phyloP scores from a whole-genome alignment of 2,888 invertebrate genomes.

The Oscheius sp. region DNA sequence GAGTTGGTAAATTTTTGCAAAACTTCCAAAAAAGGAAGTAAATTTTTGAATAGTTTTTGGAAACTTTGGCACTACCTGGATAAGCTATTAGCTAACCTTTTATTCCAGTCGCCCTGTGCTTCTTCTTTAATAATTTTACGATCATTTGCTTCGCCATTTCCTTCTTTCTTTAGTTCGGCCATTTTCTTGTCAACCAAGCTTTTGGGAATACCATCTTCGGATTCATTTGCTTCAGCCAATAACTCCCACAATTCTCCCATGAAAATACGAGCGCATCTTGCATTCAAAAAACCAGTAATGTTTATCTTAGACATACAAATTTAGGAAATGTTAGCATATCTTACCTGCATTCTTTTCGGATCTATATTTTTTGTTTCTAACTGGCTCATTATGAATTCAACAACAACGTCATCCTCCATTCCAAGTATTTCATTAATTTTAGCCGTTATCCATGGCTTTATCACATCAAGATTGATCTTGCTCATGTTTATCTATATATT shows the following conservation, averaged over 20 bases:
- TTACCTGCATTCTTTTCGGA: constrained; percentile 59
- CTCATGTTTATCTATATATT: constrained; percentile 88
- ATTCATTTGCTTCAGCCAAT: constrained; percentile 84
- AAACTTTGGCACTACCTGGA: too few relatives aligned
- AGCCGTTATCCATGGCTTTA: constrained; percentile 98
- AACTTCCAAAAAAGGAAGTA: background rate
- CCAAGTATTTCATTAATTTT: constrained; percentile 94
- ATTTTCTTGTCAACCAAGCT: constrained; percentile 93
- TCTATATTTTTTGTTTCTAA: constrained; percentile 81
- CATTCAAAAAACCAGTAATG: constrained; percentile 96
- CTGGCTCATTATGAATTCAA: constrained; percentile 98
- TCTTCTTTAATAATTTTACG: constrained; percentile 7
- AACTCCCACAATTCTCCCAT: constrained; percentile 97
- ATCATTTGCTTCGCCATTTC: constrained; percentile 15
- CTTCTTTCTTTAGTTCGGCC: constrained; percentile 89
- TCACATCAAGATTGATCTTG: constrained; percentile 94
- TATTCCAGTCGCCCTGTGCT: constrained; percentile 48
- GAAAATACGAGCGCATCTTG: constrained; percentile 94
- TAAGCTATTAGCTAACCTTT: constrained; percentile 35
- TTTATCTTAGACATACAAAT: constrained; percentile 82
- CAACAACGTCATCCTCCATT: constrained; percentile 97
- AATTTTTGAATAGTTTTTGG: background rate
- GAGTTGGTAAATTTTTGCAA: background rate
- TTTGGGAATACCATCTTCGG: constrained; percentile 92
- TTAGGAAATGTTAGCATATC: background rate